Base-by-base conservation (phyloP, 2,113 vertebrate genomes). In the Melanotaenia duboulayi region DNA sequence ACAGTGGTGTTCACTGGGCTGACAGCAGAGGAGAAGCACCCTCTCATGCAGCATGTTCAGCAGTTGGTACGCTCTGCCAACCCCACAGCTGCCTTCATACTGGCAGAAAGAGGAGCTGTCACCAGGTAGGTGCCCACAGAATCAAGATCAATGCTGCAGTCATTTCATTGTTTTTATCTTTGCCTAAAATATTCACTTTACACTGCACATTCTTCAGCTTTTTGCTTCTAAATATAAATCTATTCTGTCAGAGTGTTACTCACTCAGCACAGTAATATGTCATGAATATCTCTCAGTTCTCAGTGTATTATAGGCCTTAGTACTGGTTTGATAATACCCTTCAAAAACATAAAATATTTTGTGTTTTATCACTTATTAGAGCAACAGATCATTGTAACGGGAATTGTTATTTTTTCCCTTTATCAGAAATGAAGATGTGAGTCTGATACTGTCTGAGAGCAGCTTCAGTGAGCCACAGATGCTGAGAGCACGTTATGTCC, bases 401-500 rank as follows among this genome's bases (percentile, higher is more conserved):
- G 28, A 28, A n/a, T 7, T 25, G 3, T 13, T 71, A 13, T n/a
- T 59, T 67, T 67, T 28, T 46, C 46, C 39, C 40, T 54, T 19
- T 0, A 23, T 40, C 68, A 99, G 97, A 94, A 96, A 94, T 32
- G 96, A 97, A 90, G 97, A 99, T 72, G 93, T 98, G 81, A 95
- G 95, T 32, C 90, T 96, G 81, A 96, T 99, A 83, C 91, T 98
- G 67, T 97, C 96, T 58, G 95, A 96, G 75, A 95, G 90, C 89
- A 95, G 95, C 89, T 99, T 99, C 82, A 94, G 89, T 40, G 93
- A 91, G 79, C 90, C 96, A 11, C 94, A 92, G 90, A 97, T 98
- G 97, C 93, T 96, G 75, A 95, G 93, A 88, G 93, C 95, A 40
- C 96, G 97, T 68, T 97, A 98, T 44, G 94, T 99, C 87, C 95